phyloP scores from a whole-genome alignment of 1,140 invertebrate genomes.

The Augochlora pura region DNA sequence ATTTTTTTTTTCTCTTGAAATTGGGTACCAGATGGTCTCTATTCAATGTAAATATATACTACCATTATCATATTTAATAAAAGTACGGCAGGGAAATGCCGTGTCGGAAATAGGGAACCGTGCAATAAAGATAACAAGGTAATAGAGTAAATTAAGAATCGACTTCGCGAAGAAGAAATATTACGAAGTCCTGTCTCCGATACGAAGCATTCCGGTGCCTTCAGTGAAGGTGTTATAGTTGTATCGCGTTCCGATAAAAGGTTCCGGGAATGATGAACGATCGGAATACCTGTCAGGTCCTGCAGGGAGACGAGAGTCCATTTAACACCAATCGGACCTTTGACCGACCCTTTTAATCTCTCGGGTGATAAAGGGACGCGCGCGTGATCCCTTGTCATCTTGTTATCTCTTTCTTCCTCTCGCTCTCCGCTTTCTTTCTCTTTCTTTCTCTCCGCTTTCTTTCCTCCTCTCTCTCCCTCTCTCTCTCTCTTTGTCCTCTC shows the following conservation, averaged over 20 bases:
- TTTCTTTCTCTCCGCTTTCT: not conserved
- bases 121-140: too few species aligned
- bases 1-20: too few species aligned
- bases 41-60: too few species aligned
- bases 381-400: too few species aligned
- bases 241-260: not conserved
- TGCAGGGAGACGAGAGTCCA: not conserved
- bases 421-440: not conserved
- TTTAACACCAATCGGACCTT: slow-evolving; percentile 20
- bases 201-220: not conserved
- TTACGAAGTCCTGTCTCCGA: too few species aligned
- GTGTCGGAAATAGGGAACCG: too few species aligned
- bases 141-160: too few species aligned
- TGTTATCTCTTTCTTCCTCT: not conserved
- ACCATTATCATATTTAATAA: too few species aligned
- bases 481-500: not conserved
- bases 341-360: slow-evolving; percentile 21
- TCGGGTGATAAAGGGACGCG: not conserved
- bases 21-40: too few species aligned
- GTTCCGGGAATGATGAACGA: not conserved
- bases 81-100: too few species aligned
- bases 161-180: too few species aligned
- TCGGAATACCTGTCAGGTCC: not conserved
- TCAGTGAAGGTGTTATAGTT: not conserved
- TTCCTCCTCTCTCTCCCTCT: too few species aligned